These are phyloP conservation scores for Geotrupes spiniger DNA, from an alignment of 2,888 invertebrate genomes.

Conservation along the genomic window DNA sequence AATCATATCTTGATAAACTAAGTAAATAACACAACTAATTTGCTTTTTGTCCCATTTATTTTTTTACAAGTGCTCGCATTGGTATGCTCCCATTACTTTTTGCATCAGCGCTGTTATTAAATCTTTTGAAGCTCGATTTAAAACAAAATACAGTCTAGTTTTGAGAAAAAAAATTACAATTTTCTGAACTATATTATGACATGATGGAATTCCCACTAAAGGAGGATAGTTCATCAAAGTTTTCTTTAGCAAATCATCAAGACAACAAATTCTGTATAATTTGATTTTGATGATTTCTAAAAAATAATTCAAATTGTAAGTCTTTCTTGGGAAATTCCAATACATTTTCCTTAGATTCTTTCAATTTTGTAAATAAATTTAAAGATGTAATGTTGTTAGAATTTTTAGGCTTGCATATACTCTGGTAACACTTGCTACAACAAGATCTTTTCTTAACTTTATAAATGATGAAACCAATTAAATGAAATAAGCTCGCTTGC, in stretches of 20 bases:
- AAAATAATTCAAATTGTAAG: not conserved
- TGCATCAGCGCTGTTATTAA: not conserved
- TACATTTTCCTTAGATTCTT: no score
- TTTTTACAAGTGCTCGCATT: constrained; percentile 1
- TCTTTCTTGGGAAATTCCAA: no score
- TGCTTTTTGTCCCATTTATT: not conserved
- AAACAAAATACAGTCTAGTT: constrained; percentile 1
- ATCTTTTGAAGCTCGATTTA: not conserved
- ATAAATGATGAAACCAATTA: no score
- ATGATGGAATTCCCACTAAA: not conserved
- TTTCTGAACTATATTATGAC: constrained; percentile 1
- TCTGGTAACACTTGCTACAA: no score
- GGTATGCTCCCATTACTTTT: not conserved
- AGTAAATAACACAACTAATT: no score
- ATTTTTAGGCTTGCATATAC: no score
- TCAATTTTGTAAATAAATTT: no score
- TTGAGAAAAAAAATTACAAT: not conserved
- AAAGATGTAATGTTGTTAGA: no score
- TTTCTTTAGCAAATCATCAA: not conserved
- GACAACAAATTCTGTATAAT: not conserved
- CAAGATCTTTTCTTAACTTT: no score
- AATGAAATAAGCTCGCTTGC: no score
- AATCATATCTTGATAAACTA: no score
- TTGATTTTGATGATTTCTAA: not conserved
- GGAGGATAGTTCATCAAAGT: not conserved